Evolutionary conservation across 2,888 invertebrate species (phyloP), one percentile per base, ranked within the genome.

Genomic region (Unio pictorum): DNA sequence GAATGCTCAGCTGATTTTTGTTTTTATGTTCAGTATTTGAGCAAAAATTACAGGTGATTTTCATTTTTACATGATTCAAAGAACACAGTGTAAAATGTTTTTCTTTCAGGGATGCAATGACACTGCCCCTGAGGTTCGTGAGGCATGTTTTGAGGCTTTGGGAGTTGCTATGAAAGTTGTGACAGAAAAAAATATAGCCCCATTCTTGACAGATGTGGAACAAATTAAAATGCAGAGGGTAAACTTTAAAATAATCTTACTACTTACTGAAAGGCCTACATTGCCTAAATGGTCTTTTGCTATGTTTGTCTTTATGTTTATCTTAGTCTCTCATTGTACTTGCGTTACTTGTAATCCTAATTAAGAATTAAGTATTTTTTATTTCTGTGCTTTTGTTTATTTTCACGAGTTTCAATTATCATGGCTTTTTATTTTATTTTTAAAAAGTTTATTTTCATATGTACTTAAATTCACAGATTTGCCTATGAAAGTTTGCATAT

Each of bases 131-230:
- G 93, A 93, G 1, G 99, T 99, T 0, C 92, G 99, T 83, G 99
- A 99, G 87, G 94, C 95, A 70, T 94, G 97, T 0, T 96, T 96
- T 0, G 95, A 96, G 88, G 98, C 98, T 0, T 90, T 99, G 23
- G 99, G 99, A 17, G 97, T 97, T 0, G 94, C 96, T 0, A 94
- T 97, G 92, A 98, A 97, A 90, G 93, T 98, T 6, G 95, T 98
- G 18, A 95, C 98, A 1, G 98, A 99, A 86, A 97, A 97, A 90
- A 93, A 94, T 58, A 94, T 99, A 71, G 92, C 93, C 62, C 95
- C 96, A 0, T 95, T 96, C 87, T 92, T 98, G 30, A 93, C 93
- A 1, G 98, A 98, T 88, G 90, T 99, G 0, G 99, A 99, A 88
- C 93, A 93, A 60, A 91, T 97, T 55, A 99, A 98, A 91, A 94